Base-by-base conservation (phyloP, 2,113 vertebrate genomes). In the Misgurnus mizolepis region DNA sequence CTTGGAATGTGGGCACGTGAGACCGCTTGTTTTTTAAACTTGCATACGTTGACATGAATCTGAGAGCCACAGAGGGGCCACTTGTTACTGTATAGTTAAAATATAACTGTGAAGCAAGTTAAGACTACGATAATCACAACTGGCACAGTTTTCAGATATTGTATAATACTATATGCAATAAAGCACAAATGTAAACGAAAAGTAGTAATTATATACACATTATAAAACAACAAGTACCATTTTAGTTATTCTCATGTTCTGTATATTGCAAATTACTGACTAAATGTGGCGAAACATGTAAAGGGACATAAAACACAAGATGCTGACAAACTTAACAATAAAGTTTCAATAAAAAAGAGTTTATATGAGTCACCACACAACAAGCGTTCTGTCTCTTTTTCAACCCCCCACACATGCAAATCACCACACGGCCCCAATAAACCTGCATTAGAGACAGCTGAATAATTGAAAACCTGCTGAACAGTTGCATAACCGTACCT, bases 1-100 rank as follows among this genome's bases (percentile, higher is more conserved):
- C 22, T 39, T 67, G 64, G 79, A 62, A 77, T 43, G 56, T 14
- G 55, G 58, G 69, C 39, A 56, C 45, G 4, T 75, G 68, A 34
- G 76, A 78, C 62, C 68, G 45, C 40, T 27, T 10, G 41, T 3
- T 18, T 53, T 22, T 15, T 27, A 65, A 74, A 76, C 27, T 43
- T 62, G 79, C 43, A 27, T 50, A 14, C n/a, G 39, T 61, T 61
- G 0, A 6, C 10, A 61, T 15, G 55, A 60, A 45, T 60, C 27
- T 74, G 10, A 60, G 11, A 45, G 15, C 55, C 55, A 74, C 55
- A 74, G 55, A 60, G 6, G 7, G 6, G 55, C 55, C n/a, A 58
- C 17, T 6, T 3, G 55, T 41, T 56, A 27, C 3, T 45, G 15
- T 9, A 39, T 4, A 40, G 9, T 5, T 8, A 34, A 22, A 14